Evolutionary conservation across 2,888 invertebrate species (phyloP), one percentile per base, ranked within the genome.

Genomic region (Mechanitis messenoides): DNA sequence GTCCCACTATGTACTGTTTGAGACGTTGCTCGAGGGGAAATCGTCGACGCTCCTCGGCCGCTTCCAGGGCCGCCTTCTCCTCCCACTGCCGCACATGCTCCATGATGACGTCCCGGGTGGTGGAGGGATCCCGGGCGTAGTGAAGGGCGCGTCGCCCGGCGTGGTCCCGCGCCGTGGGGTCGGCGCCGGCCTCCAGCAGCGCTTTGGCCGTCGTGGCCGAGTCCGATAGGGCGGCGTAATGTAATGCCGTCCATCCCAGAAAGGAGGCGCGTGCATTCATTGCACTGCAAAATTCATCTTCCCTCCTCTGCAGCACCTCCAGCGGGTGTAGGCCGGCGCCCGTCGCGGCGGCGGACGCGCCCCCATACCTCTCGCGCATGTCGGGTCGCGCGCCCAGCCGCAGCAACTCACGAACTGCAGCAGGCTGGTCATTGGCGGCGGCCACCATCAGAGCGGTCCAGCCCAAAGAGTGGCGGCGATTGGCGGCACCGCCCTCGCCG

Each of bases 381-480:
- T 97, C 94, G 1, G 94, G 92, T 77, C 95, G 93, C 35, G 96
- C 96, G n/a, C 96, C 96, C 59, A 92, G 91, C n/a, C 92, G 86
- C 60, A 95, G 78, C 64, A 95, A 84, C 68, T 92, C 87, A 72
- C 88, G 87, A 33, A 94, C 91, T 62, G 91, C 91, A 28, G 91
- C 91, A 20, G 86, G 72, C 75, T 93, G 93, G 66, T 93, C 93
- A 85, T 95, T 96, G 46, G 96, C 94, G 9, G 95, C 94, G 45
- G 97, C 97, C 56, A 94, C 92, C 87, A 96, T 96, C 45, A 97
- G 88, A 35, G 96, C 92, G 12, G 96, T 96, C 97, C 97, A 97
- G 57, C 97, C 97, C 55, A 96, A 87, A 35, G 90, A 73, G 85
- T 97, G 97, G 12, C 94, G 91, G 56, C 83, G 77, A 86, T 97